These are phyloP conservation scores for Oncorhynchus mykiss DNA, from an alignment of 2,113 vertebrate species.

Conservation along the genomic window DNA sequence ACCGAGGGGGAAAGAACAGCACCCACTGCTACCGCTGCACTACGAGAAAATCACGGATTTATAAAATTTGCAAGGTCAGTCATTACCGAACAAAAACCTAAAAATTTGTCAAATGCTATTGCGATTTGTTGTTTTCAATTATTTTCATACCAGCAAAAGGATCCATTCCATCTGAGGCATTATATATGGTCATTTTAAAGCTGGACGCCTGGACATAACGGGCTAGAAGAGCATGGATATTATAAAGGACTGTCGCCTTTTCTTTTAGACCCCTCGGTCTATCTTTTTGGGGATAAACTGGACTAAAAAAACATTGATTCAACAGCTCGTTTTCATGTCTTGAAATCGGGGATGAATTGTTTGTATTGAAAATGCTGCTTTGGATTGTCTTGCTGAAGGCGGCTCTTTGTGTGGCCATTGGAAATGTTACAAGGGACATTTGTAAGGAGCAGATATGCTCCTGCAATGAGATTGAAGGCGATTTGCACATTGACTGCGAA, in stretches of 20 bases:
- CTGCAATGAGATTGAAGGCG: slow-evolving; percentile 96
- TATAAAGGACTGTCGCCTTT: slow-evolving; percentile 78
- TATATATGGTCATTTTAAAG: slow-evolving; percentile 56
- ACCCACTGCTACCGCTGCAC: slow-evolving; percentile 70
- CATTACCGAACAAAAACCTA: slow-evolving; percentile 41
- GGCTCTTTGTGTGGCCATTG: slow-evolving; percentile 97
- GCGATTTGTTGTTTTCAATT: slow-evolving; percentile 47
- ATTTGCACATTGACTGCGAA: slow-evolving; percentile 99
- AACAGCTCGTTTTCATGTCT: slow-evolving; percentile 72
- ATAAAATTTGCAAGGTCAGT: slow-evolving; percentile 83
- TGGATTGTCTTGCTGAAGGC: slow-evolving; percentile 99
- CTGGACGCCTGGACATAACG: slow-evolving; percentile 75
- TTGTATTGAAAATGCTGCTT: slow-evolving; percentile 97
- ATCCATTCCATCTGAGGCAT: slow-evolving; percentile 56
- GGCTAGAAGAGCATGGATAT: slow-evolving; percentile 78
- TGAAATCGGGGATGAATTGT: slow-evolving; percentile 91
- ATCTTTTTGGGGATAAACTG: slow-evolving; percentile 41
- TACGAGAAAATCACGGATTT: slow-evolving; percentile 52
- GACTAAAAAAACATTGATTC: slow-evolving; percentile 36
- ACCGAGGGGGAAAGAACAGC: slow-evolving; percentile 80
- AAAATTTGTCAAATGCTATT: slow-evolving; percentile 50
- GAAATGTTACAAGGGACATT: slow-evolving; percentile 98
- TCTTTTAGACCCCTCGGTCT: slow-evolving; percentile 55
- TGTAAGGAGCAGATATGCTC: slow-evolving; percentile 99
- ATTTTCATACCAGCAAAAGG: slow-evolving; percentile 35